phyloP scores from a whole-genome alignment of 2,113 vertebrate genomes.

The Eulacestoma nigropectus region DNA sequence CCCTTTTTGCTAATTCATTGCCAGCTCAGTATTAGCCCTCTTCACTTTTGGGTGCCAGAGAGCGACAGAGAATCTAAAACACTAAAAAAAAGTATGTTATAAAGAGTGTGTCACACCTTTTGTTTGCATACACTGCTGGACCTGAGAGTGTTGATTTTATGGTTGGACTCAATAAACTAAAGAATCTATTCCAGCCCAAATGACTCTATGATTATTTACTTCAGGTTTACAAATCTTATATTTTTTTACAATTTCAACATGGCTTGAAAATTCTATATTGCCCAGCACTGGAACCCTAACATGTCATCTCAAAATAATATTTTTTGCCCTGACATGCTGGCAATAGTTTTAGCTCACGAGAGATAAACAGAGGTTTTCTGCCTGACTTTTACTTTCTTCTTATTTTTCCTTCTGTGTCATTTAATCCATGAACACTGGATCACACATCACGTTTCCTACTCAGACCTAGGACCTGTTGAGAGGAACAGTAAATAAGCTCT shows the following conservation, averaged over 20 bases:
- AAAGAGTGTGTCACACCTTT: neutral
- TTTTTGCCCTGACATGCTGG: neutral
- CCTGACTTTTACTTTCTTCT: neutral
- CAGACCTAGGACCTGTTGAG: neutral
- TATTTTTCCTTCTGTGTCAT: neutral
- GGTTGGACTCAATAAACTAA: neutral
- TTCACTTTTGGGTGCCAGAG: neutral
- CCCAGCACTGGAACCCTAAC: neutral
- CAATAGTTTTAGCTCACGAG: neutral
- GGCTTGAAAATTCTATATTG: neutral
- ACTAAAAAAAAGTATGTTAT: accelerated
- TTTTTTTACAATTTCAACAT: neutral
- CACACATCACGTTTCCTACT: neutral
- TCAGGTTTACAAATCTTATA: neutral
- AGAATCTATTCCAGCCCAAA: neutral
- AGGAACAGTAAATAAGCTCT: neutral
- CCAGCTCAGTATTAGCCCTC: neutral
- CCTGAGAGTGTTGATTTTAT: neutral
- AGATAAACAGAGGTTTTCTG: neutral
- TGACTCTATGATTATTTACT: neutral
- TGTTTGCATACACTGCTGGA: neutral
- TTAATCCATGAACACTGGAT: neutral
- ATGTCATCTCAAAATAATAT: neutral
- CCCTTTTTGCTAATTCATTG: neutral
- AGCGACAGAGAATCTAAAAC: neutral